A percentile compares a stretch with the other conserved stretches of the same genome.
phyloP scores from a whole-genome alignment of 2,113 vertebrate genomes.

The Furnarius figulus region DNA sequence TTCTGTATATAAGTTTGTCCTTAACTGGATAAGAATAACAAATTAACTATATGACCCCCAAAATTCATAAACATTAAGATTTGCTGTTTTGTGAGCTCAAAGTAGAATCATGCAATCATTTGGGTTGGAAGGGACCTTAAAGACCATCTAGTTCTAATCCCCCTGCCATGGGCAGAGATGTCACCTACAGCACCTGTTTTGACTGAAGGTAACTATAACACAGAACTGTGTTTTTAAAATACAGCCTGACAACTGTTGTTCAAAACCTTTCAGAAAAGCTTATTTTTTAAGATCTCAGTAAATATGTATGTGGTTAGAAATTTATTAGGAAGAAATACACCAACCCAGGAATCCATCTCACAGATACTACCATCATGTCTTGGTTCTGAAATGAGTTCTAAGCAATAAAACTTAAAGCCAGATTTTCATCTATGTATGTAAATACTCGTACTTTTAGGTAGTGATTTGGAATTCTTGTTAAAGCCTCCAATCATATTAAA shows the following conservation, averaged over 20 bases:
- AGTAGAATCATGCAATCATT: not conserved
- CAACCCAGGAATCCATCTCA: not conserved
- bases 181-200: not conserved
- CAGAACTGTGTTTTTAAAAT: not conserved
- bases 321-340: not conserved
- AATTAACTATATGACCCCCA: not conserved
- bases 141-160: not conserved
- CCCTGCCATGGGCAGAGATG: not conserved
- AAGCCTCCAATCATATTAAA: not conserved
- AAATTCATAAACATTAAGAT: not conserved
- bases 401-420: not conserved
- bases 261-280: not conserved
- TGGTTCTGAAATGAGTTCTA: not conserved
- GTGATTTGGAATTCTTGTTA: not conserved
- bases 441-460: not conserved
- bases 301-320: not conserved
- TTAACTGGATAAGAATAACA: not conserved
- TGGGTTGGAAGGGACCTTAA: not conserved
- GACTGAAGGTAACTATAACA: not conserved
- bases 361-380: not conserved
- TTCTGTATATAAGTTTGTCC: not conserved
- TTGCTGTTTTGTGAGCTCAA: not conserved
- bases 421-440: not conserved
- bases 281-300: not conserved
- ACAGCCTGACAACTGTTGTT: not conserved